phyloP scores from a whole-genome alignment of 1,140 invertebrate species.

The Triops longicaudatus region DNA sequence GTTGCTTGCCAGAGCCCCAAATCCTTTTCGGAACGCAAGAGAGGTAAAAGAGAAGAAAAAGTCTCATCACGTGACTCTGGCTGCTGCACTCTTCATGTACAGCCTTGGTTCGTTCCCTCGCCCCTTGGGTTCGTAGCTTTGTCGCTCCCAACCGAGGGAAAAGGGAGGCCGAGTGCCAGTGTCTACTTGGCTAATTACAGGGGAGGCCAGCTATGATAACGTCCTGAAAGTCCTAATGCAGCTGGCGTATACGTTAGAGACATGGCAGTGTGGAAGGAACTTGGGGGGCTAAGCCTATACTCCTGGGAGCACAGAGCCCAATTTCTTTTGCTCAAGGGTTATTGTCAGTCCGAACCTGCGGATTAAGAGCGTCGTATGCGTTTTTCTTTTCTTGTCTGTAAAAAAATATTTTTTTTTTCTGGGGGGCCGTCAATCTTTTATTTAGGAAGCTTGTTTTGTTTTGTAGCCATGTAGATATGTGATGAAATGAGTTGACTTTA shows the following conservation, averaged over 20 bases:
- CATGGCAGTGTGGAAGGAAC: neutral
- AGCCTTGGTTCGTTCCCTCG: neutral
- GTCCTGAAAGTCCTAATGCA: neutral
- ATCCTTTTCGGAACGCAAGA: neutral
- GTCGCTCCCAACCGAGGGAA: neutral
- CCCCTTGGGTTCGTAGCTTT: neutral
- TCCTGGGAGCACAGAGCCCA: no score
- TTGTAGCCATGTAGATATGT: neutral
- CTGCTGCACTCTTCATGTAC: neutral
- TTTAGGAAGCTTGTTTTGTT: neutral
- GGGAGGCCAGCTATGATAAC: neutral
- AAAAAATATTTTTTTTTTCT: neutral
- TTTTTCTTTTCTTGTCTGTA: neutral
- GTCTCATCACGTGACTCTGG: neutral
- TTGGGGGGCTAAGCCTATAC: no score
- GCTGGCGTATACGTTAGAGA: neutral
- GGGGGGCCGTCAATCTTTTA: neutral
- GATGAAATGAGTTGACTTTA: neutral
- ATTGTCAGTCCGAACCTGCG: neutral
- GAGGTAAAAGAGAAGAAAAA: neutral
- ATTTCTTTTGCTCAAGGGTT: neutral
- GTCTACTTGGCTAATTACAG: conserved; percentile 12
- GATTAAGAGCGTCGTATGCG: neutral
- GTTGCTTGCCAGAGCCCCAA: neutral
- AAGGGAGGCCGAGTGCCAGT: neutral